phyloP scores from a whole-genome alignment of 2,888 invertebrate genomes.

The Sminthurides aquaticus region DNA sequence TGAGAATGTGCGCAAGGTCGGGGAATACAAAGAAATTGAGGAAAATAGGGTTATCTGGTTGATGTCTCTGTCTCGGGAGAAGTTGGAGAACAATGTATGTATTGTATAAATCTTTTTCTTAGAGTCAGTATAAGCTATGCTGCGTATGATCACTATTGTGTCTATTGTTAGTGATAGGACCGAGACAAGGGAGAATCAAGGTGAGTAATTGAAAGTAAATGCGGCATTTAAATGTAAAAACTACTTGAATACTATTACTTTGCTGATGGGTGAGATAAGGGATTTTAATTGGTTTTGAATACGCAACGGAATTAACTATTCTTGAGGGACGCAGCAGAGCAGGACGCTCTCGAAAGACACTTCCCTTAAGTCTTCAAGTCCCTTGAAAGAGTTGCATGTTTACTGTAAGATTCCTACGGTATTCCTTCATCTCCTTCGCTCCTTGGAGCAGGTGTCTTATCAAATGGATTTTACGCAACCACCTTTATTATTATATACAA shows the following conservation, averaged over 20 bases:
- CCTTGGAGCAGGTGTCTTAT: too few species aligned
- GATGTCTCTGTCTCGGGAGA: neutral
- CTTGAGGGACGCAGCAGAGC: neutral
- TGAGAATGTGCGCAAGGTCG: neutral
- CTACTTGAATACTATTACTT: too few species aligned
- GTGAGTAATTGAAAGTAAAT: neutral
- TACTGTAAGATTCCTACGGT: too few species aligned
- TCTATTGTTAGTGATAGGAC: too few species aligned
- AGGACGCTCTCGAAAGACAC: neutral
- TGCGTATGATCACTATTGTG: too few species aligned
- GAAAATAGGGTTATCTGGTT: neutral
- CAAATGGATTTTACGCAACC: too few species aligned
- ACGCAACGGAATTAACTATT: neutral
- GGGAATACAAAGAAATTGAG: neutral
- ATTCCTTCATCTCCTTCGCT: too few species aligned
- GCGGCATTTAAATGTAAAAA: neutral
- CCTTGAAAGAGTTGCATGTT: too few species aligned
- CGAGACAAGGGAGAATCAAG: neutral
- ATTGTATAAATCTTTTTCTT: neutral
- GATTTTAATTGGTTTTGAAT: neutral
- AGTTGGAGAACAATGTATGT: neutral
- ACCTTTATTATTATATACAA: too few species aligned
- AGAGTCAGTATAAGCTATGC: too few species aligned
- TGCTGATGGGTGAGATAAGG: neutral
- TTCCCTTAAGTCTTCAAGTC: neutral